Evolutionary conservation across 2,797 vertebrate genomes (phyloP).

Genomic region (Gymnoscopelus braueri): DNA sequence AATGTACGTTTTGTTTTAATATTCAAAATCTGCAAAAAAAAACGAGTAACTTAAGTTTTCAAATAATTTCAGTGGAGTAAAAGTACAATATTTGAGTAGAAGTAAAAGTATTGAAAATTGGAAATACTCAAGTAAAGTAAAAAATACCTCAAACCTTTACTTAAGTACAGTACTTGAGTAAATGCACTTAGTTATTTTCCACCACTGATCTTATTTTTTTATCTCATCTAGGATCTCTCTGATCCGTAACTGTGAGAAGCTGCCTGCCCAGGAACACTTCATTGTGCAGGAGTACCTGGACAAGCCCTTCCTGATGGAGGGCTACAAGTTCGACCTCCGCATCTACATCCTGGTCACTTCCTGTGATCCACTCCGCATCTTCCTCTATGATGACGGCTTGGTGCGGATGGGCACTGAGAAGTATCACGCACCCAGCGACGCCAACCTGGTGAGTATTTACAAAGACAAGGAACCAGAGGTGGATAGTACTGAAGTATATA

Average conservation of each 20-base stretch:
- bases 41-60: too few species aligned
- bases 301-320: slow-evolving; percentile 98
- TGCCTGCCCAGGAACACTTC: slow-evolving; percentile 96
- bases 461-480: too few species aligned
- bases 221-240: slow-evolving; percentile 92
- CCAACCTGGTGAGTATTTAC: slow-evolving; percentile 91
- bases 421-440: slow-evolving; percentile 93
- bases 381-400: slow-evolving; percentile 96
- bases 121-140: too few species aligned
- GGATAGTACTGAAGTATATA: too few species aligned
- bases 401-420: slow-evolving; percentile 99
- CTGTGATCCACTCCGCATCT: slow-evolving; percentile 96
- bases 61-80: too few species aligned
- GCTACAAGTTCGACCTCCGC: slow-evolving; percentile 98
- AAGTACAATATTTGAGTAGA: too few species aligned
- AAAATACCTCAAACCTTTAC: too few species aligned
- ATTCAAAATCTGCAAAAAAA: too few species aligned
- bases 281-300: slow-evolving; percentile 99
- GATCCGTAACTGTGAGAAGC: slow-evolving; percentile 96
- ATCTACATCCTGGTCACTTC: slow-evolving; percentile 98
- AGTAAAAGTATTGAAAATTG: too few species aligned
- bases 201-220: slow-evolving; percentile 41
- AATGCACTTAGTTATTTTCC: too few species aligned
- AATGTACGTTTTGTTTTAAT: too few species aligned
- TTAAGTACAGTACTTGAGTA: too few species aligned